A percentile compares a stretch with the other conserved stretches of the same genome.
Conservation (phyloP, 1,140 invertebrate genomes). For the Platyura marginata region DNA sequence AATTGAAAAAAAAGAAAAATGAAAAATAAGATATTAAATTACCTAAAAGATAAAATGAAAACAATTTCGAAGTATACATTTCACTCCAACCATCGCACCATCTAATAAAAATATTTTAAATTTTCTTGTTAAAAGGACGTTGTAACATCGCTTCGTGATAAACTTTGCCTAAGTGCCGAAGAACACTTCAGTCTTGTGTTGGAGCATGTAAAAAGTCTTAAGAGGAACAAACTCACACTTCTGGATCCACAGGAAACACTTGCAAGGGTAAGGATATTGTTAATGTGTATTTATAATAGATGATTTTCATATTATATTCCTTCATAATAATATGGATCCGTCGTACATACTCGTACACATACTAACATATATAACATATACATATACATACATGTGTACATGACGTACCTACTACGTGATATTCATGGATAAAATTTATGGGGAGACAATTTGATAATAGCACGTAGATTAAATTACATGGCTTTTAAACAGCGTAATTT, state of each 20-base stretch:
- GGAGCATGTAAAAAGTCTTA: constrained; percentile 74
- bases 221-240: constrained; percentile 65
- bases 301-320: too few species aligned
- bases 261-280: constrained; percentile 43
- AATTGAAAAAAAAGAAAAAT: too few species aligned
- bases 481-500: neutral
- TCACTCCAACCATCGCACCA: neutral
- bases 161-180: constrained; percentile 58
- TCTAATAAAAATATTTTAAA: too few species aligned
- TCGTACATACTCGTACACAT: too few species aligned
- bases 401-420: too few species aligned
- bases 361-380: too few species aligned
- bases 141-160: constrained; percentile 64
- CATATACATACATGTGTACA: too few species aligned
- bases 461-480: neutral
- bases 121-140: constrained; percentile 42
- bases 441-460: neutral
- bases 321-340: too few species aligned
- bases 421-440: neutral
- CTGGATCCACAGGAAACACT: constrained; percentile 68
- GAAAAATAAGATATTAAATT: neutral
- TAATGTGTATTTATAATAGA: neutral
- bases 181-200: constrained; percentile 78
- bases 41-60: too few species aligned
- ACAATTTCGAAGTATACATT: neutral